Percentiles rank a stretch among this genome's conserved stretches.
phyloP scores from a whole-genome alignment of 2,888 invertebrate genomes.

The Danaus chrysippus region DNA sequence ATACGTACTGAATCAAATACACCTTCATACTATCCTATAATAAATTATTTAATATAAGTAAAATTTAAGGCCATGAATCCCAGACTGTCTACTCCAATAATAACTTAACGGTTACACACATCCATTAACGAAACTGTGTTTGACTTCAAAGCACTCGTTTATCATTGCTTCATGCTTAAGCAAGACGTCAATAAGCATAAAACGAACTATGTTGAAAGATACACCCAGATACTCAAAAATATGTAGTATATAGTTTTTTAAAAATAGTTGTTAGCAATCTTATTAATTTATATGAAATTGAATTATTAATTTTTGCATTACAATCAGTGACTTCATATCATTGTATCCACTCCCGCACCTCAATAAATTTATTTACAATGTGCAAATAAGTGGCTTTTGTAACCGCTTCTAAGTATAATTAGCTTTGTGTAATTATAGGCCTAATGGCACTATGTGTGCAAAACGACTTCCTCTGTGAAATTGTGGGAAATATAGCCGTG shows the following conservation, averaged over 20 bases:
- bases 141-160: conserved; percentile 22
- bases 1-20: no score
- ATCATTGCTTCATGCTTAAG: conserved; percentile 19
- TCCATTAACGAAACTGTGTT: conserved; percentile 19
- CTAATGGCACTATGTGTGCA: conserved; percentile 47
- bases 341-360: conserved; percentile 2
- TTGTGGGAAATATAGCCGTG: conserved; percentile 55
- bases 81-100: conserved; percentile 1
- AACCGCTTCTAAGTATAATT: conserved; percentile 55
- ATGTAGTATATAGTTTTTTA: background rate
- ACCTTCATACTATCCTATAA: no score
- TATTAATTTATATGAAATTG: background rate
- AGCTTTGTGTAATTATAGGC: conserved; percentile 67
- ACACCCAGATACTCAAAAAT: background rate
- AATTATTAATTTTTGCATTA: background rate
- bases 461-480: conserved; percentile 63
- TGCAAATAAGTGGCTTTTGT: conserved; percentile 40
- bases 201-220: background rate
- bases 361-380: conserved; percentile 27
- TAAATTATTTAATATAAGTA: background rate
- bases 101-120: conserved; percentile 7
- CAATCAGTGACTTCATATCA: conserved; percentile 8
- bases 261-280: no score
- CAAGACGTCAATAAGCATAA: conserved; percentile 7
- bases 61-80: background rate